phyloP scores from a whole-genome alignment of 1,140 invertebrate species.

The Daktulosphaira vitifoliae region DNA sequence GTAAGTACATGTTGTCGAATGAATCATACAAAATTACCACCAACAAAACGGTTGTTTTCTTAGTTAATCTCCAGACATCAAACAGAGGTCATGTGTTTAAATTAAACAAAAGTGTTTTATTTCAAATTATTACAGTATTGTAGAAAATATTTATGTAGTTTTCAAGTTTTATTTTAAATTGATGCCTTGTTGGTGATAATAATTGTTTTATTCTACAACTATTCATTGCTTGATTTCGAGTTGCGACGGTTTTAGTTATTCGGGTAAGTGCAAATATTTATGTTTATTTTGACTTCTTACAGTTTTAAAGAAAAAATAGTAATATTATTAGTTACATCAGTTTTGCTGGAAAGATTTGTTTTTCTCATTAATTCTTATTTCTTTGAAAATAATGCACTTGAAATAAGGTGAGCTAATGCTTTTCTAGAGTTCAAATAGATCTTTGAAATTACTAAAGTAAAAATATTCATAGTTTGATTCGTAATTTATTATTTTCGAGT shows the following conservation, averaged over 20 bases:
- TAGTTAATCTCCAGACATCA: neutral
- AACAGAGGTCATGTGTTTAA: neutral
- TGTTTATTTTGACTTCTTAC: conserved; percentile 7
- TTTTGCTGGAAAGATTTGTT: conserved; percentile 4
- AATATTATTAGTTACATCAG: conserved; percentile 8
- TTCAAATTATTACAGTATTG: neutral
- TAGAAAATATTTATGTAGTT: conserved; percentile 3
- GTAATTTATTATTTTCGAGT: conserved; percentile 16
- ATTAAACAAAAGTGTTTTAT: neutral
- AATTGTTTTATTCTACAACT: neutral
- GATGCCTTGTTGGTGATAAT: neutral
- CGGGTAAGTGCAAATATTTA: conserved; percentile 7
- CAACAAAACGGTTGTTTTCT: neutral
- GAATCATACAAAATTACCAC: neutral
- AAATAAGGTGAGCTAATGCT: conserved; percentile 1
- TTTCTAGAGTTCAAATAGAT: conserved; percentile 9
- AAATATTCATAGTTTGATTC: conserved; percentile 6
- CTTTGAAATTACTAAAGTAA: neutral
- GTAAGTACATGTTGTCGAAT: conserved; percentile 1
- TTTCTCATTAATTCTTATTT: conserved; percentile 16
- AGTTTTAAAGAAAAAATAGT: neutral
- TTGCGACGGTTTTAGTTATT: conserved; percentile 7
- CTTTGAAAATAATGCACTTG: conserved; percentile 2
- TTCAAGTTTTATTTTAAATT: neutral
- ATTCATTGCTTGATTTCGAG: conserved; percentile 7